phyloP scores from a whole-genome alignment of 92 coral and sea anemone species.

The Chrysogorgia sp. region DNA sequence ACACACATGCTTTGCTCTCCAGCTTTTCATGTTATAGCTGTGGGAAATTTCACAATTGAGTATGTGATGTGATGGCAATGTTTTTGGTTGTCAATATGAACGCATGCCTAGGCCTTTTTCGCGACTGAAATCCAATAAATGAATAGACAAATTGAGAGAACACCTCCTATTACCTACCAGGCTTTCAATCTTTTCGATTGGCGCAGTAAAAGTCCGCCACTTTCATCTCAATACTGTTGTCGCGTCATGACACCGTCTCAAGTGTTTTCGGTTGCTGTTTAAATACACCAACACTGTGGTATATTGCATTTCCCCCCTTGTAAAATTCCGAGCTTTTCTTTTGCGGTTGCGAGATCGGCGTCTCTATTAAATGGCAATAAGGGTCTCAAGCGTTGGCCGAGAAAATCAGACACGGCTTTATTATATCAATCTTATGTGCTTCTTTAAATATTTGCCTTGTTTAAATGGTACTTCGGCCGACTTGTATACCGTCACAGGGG shows the following conservation, averaged over 20 bases:
- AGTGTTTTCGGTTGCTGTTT: conserved; percentile 1
- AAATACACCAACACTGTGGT: not conserved
- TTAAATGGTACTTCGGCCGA: conserved; percentile 33
- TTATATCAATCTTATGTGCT: conserved; percentile 4
- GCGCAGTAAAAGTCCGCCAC: not conserved
- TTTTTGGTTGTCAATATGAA: too few species aligned
- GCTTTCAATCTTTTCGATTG: conserved; percentile 2
- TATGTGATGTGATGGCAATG: too few species aligned
- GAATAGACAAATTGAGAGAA: not conserved
- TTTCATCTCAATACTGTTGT: conserved; percentile 20
- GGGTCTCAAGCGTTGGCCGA: conserved; percentile 21
- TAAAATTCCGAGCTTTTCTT: not conserved
- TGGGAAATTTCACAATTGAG: too few species aligned
- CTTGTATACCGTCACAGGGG: conserved; percentile 22
- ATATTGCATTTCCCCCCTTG: not conserved
- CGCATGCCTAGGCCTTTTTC: too few species aligned
- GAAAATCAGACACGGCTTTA: conserved; percentile 26
- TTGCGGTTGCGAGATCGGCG: conserved; percentile 15
- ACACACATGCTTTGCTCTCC: conserved; percentile 17
- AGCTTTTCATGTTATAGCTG: not conserved
- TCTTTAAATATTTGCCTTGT: conserved; percentile 45
- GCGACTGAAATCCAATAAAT: not conserved
- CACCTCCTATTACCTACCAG: not conserved
- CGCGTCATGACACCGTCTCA: conserved; percentile 5
- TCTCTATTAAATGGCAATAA: conserved; percentile 44